Conservation (phyloP, 2,113 vertebrate genomes). For the Myotis yumanensis region DNA sequence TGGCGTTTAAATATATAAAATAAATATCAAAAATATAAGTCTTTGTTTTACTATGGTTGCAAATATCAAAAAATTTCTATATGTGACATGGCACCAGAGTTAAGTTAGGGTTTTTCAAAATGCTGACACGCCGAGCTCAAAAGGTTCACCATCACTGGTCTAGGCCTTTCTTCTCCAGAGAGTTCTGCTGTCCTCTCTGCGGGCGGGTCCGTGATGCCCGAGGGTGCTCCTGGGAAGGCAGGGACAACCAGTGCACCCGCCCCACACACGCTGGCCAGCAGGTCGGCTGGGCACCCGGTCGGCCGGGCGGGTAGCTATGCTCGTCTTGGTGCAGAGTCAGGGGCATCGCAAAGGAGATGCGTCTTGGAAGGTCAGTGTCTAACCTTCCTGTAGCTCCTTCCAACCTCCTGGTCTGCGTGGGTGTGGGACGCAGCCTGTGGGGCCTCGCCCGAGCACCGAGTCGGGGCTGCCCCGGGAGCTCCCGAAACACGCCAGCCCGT, state of each 20-base stretch:
- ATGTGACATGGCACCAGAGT: no score
- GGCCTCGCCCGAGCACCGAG: fast-evolving
- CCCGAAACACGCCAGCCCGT: no score
- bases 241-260: fast-evolving
- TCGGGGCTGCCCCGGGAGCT: background rate
- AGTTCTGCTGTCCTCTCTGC: background rate
- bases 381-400: background rate
- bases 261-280: background rate
- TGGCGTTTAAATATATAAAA: no score
- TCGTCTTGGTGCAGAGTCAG: background rate
- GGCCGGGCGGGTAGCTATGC: fast-evolving
- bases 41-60: no score
- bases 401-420: background rate
- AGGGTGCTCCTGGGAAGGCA: background rate
- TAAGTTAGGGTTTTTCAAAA: no score
- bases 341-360: background rate
- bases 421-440: background rate
- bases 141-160: no score
- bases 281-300: background rate
- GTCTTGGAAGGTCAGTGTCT: background rate
- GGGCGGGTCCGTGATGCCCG: no score
- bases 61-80: no score
- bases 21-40: no score
- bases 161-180: background rate
- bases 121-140: no score